These are phyloP conservation scores for Empidonax alnorum DNA, from an alignment of 2,113 vertebrate species.

Conservation along the genomic window DNA sequence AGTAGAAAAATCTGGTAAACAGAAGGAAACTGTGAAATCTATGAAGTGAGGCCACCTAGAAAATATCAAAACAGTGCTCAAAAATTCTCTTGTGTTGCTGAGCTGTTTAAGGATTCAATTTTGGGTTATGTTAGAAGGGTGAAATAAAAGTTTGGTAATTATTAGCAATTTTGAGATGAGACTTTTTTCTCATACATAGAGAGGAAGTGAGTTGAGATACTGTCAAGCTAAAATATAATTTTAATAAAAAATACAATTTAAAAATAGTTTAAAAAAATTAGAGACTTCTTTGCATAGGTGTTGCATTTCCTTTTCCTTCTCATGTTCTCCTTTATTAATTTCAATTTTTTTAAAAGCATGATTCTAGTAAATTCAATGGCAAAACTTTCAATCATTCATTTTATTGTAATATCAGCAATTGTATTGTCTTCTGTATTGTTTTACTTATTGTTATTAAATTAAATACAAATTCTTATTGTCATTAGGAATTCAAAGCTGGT, in stretches of 20 bases:
- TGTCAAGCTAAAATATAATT: not conserved
- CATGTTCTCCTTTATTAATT: not conserved
- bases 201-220: not conserved
- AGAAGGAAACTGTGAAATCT: not conserved
- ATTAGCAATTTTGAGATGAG: not conserved
- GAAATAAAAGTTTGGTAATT: not conserved
- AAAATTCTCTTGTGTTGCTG: not conserved
- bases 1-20: not conserved
- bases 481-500: not conserved
- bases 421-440: not conserved
- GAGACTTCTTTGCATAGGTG: not conserved
- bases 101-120: not conserved
- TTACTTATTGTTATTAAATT: too few relatives aligned
- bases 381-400: not conserved
- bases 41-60: not conserved
- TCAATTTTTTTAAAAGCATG: not conserved
- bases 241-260: not conserved
- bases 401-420: not conserved
- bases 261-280: not conserved
- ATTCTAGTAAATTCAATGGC: not conserved
- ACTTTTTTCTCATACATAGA: not conserved
- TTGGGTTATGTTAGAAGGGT: not conserved
- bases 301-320: not conserved
- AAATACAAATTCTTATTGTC: too few relatives aligned
- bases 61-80: not conserved